Percentiles rank a stretch among this genome's conserved stretches.
These are phyloP conservation scores for Drosophila funebris DNA, from an alignment of 1,140 invertebrate species.

Conservation along the genomic window DNA sequence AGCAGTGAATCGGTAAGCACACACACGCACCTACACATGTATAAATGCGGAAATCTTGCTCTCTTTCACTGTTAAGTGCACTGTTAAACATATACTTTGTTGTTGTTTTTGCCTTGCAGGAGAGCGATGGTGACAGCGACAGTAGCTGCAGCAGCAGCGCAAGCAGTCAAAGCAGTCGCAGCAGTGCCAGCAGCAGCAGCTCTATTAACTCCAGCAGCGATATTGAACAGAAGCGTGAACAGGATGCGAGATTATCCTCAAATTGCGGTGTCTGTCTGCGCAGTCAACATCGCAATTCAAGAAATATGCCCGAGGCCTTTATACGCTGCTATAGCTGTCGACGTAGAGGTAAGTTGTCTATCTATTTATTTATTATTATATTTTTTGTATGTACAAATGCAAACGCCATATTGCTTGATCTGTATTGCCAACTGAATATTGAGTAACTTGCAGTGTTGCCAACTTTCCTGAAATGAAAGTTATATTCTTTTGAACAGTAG, in stretches of 20 bases:
- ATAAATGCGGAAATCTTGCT: neutral
- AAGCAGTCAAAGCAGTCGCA: conserved; percentile 36
- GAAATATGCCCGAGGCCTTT: conserved; percentile 85
- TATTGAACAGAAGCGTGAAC: conserved; percentile 20
- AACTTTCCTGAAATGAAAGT: neutral
- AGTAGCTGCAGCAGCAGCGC: conserved; percentile 44
- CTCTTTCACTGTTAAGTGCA: neutral
- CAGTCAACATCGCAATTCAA: conserved; percentile 85
- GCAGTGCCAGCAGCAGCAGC: conserved; percentile 22
- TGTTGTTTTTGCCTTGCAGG: conserved; percentile 24
- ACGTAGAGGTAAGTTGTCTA: conserved; percentile 87
- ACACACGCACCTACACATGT: neutral
- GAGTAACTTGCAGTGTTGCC: neutral
- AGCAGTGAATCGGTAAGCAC: conserved; percentile 57
- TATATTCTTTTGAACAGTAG: too few relatives aligned
- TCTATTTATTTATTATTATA: neutral
- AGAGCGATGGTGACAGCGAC: conserved; percentile 65
- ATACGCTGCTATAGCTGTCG: conserved; percentile 90
- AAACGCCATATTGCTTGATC: neutral
- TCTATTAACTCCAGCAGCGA: conserved; percentile 34
- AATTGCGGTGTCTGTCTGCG: conserved; percentile 85
- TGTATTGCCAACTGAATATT: too few relatives aligned
- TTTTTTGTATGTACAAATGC: neutral
- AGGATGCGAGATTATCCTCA: conserved; percentile 39
- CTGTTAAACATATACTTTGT: neutral